Evolutionary conservation across 2,888 invertebrate species (phyloP), one percentile per base, ranked within the genome.

Genomic region (Hyles lineata): DNA sequence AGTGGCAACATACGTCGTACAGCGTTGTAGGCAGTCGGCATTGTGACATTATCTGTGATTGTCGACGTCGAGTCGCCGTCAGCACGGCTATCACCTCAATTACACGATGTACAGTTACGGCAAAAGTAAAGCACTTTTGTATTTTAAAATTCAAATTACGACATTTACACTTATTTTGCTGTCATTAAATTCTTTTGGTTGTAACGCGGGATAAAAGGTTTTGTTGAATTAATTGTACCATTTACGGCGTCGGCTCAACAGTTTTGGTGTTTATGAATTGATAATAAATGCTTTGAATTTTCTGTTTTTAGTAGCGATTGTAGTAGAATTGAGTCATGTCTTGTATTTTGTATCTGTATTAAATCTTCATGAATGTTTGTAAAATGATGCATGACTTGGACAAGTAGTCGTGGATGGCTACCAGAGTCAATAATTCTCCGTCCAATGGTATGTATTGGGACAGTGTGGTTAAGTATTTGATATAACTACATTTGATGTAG

Each of bases 81-180:
- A 43, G 21, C 61, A 32, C 21, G 43, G 21, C 23, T 43, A 67
- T 43, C 63, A 67, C 63, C 17, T 67, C 43, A 67, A 67, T 67
- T 43, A 67, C 23, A 21, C 63, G 43, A 43, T 15, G 7, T 29
- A 21, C 23, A 50, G n/a, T 50, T 67, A 67, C 21, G 63, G 63
- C 43, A 21, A 43, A 43, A 50, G 17, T 67, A 23, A 32, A 62
- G 43, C 63, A 23, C 23, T 67, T 63, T 67, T 17, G 43, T 43
- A 21, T 43, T 67, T 32, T 62, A 32, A 60, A 32, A 21, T 55
- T 55, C n/a, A n/a, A 55, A 55, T 55, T 21, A 67, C 23, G 43
- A 67, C 5, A 21, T 67, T 43, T 43, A 23, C 43, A 67, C 43
- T 43, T 43, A n/a, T 60, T 63, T 67, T 67, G 23, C 21, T 50